A percentile compares a stretch with the other conserved stretches of the same genome.
Evolutionary conservation across 1,140 invertebrate genomes (phyloP).

Genomic region (Drosophila kurseongensis): DNA sequence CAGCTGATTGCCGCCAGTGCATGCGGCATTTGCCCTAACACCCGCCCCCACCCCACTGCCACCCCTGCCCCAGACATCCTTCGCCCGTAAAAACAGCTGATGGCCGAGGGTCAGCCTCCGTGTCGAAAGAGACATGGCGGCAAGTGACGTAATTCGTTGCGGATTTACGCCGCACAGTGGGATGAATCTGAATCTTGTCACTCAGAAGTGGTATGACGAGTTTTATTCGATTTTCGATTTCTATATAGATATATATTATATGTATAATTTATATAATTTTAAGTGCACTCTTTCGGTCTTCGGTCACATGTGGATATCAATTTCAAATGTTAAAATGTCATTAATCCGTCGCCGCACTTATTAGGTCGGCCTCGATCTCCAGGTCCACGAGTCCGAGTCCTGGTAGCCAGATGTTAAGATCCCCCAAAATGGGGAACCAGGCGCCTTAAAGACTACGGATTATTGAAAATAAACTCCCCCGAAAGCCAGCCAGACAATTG

Average conservation of each 20-base stretch:
- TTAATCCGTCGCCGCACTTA: slow-evolving; percentile 8
- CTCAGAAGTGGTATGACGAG: background rate
- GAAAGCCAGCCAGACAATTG: slow-evolving; percentile 18
- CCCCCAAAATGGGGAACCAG: slow-evolving; percentile 6
- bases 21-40: slow-evolving; percentile 24
- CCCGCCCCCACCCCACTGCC: background rate
- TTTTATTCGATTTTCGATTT: too few species aligned
- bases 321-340: background rate
- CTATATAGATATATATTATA: slow-evolving; percentile 29
- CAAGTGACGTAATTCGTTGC: slow-evolving; percentile 68
- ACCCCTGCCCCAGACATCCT: slow-evolving; percentile 13
- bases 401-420: slow-evolving; percentile 25
- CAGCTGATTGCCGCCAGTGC: slow-evolving; percentile 40
- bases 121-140: slow-evolving; percentile 58
- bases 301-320: slow-evolving; percentile 44
- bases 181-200: background rate
- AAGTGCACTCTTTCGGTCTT: slow-evolving; percentile 69
- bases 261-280: slow-evolving; percentile 37
- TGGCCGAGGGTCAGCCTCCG: slow-evolving; percentile 39
- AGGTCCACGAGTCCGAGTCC: background rate
- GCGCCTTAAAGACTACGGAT: slow-evolving; percentile 13
- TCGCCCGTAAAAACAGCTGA: slow-evolving; percentile 56
- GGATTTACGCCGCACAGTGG: slow-evolving; percentile 30
- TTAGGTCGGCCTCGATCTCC: slow-evolving; percentile 2
- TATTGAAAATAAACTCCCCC: background rate